Evolutionary conservation across 2,888 invertebrate species (phyloP).

Genomic region (Oscheius sp.): DNA sequence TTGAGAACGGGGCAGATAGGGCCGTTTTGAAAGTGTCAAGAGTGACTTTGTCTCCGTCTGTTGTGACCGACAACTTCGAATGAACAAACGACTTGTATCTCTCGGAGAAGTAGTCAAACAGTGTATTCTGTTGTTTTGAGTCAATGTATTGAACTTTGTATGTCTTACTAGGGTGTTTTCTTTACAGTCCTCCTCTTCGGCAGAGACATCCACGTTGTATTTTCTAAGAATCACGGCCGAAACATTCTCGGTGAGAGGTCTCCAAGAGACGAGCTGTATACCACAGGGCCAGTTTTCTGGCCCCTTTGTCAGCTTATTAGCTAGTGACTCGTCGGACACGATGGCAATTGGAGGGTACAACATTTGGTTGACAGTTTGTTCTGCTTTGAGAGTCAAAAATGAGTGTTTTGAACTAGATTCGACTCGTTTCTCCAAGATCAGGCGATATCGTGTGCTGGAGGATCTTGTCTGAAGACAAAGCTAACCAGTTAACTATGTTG

Average conservation of each 20-base stretch:
- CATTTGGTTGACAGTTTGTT: background rate
- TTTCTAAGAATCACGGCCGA: conserved; percentile 17
- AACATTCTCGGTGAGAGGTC: conserved; percentile 18
- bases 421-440: conserved; percentile 13
- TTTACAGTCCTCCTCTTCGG: background rate
- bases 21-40: conserved; percentile 7
- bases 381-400: background rate
- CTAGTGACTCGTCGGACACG: background rate
- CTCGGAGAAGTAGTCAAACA: conserved; percentile 22
- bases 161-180: background rate
- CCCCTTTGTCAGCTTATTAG: background rate
- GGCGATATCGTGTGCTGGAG: conserved; percentile 6
- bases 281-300: conserved; percentile 29
- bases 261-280: conserved; percentile 36
- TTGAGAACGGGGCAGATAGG: conserved; percentile 4
- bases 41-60: background rate
- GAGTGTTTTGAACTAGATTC: background rate
- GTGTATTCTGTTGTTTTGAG: background rate
- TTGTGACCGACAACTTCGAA: conserved; percentile 9
- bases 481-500: too few species aligned
- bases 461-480: conserved; percentile 17
- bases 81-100: background rate
- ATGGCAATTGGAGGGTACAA: conserved; percentile 33
- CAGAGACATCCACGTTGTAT: conserved; percentile 12
- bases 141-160: background rate